Evolutionary conservation across 2,888 invertebrate genomes (phyloP).

Genomic region (Pterobdella sp.): DNA sequence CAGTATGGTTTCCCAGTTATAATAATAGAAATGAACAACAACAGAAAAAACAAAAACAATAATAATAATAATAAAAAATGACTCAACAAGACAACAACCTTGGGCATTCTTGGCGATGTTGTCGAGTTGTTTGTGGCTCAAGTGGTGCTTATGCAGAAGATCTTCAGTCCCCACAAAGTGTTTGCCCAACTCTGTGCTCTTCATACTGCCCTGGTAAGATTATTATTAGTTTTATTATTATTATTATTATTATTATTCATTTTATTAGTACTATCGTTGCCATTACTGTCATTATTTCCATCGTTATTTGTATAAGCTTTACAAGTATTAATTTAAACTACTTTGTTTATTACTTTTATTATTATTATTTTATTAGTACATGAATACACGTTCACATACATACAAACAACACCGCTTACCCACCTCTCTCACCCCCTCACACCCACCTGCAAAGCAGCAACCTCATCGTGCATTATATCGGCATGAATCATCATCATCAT

Average conservation of each 20-base stretch:
- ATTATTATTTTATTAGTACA: too few relatives aligned
- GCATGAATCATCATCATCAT: conserved; percentile 84
- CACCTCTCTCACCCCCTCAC: not conserved
- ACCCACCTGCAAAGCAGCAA: conserved; percentile 71
- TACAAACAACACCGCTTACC: not conserved
- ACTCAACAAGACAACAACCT: conserved; percentile 46
- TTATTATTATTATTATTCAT: not conserved
- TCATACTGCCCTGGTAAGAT: conserved; percentile 58
- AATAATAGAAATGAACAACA: not conserved
- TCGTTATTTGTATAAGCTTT: too few relatives aligned
- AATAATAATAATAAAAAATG: not conserved
- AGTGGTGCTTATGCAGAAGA: conserved; percentile 80
- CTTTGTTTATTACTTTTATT: too few relatives aligned
- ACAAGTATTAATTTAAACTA: too few relatives aligned
- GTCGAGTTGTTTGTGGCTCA: conserved; percentile 82
- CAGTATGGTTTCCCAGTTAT: not conserved
- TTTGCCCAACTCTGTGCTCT: conserved; percentile 79
- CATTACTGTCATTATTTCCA: too few relatives aligned
- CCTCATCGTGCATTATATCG: conserved; percentile 74
- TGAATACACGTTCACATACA: too few relatives aligned
- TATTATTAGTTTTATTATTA: not conserved
- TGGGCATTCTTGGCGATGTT: conserved; percentile 77
- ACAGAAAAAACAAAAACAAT: not conserved
- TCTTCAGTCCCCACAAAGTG: conserved; percentile 91
- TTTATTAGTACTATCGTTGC: not conserved